phyloP scores from a whole-genome alignment of 1,140 invertebrate genomes.

The Lasioglossum baleicum region DNA sequence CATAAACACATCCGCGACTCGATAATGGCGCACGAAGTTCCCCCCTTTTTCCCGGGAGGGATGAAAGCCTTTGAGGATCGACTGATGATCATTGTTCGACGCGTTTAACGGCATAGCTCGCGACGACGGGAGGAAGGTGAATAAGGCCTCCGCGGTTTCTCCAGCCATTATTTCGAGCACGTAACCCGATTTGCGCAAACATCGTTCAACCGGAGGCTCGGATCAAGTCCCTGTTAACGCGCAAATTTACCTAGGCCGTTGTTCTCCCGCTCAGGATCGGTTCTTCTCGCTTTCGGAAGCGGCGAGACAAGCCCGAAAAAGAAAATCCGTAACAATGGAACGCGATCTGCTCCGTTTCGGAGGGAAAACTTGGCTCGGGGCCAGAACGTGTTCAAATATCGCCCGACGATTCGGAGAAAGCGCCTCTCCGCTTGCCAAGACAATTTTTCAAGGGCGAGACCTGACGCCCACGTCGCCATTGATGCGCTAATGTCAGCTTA shows the following conservation, averaged over 20 bases:
- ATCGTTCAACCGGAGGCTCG: neutral
- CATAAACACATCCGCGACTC: no score
- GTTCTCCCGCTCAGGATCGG: neutral
- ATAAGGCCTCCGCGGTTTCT: neutral
- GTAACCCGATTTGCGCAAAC: neutral
- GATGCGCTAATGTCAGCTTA: conserved; percentile 2
- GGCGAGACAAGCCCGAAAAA: conserved; percentile 9
- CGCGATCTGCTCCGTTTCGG: conserved; percentile 11
- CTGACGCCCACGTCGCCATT: neutral
- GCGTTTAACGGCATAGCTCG: neutral
- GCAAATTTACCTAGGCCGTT: conserved; percentile 20
- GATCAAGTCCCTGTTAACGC: neutral
- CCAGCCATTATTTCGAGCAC: conserved; percentile 1
- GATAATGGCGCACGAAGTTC: no score
- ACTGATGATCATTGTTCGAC: neutral
- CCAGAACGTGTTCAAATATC: conserved; percentile 52
- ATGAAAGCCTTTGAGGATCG: neutral
- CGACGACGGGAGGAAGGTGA: neutral
- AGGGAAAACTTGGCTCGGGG: conserved; percentile 41
- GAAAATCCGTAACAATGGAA: conserved; percentile 49
- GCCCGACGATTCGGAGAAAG: conserved; percentile 54
- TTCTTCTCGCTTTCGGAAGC: conserved; percentile 1
- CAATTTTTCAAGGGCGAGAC: conserved; percentile 32
- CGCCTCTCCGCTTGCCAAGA: conserved; percentile 8
- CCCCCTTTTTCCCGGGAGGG: neutral